Conservation (phyloP, 2,113 vertebrate genomes). For the Siniperca knerii region DNA sequence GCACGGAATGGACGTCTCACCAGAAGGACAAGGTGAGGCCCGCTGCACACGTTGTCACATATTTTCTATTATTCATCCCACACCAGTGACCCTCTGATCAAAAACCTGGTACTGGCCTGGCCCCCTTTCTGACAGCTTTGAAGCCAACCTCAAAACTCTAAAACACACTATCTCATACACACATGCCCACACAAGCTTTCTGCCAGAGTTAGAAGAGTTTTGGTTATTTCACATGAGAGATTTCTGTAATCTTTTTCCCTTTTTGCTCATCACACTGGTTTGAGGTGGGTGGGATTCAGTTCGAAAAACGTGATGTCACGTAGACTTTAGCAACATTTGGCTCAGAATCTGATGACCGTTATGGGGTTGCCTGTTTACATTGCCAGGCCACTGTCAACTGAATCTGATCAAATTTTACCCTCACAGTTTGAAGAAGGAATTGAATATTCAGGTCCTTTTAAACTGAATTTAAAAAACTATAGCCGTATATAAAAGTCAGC, state of each 20-base stretch:
- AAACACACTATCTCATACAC: background rate
- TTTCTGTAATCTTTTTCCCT: background rate
- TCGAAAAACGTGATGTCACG: too few relatives aligned
- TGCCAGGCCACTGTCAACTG: background rate
- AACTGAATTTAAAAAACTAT: background rate
- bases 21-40: constrained; percentile 93
- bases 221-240: background rate
- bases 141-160: background rate
- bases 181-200: background rate
- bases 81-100: background rate
- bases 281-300: background rate
- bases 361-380: background rate
- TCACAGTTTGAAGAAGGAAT: too few relatives aligned
- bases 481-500: background rate
- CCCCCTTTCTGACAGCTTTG: background rate
- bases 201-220: background rate
- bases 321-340: too few relatives aligned
- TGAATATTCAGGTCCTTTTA: background rate
- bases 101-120: background rate
- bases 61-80: background rate
- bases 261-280: background rate
- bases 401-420: background rate
- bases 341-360: too few relatives aligned
- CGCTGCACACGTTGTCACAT: background rate
- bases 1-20: constrained; percentile 95